phyloP scores from a whole-genome alignment of 2,113 vertebrate genomes.

The Ceyx melanurus region DNA sequence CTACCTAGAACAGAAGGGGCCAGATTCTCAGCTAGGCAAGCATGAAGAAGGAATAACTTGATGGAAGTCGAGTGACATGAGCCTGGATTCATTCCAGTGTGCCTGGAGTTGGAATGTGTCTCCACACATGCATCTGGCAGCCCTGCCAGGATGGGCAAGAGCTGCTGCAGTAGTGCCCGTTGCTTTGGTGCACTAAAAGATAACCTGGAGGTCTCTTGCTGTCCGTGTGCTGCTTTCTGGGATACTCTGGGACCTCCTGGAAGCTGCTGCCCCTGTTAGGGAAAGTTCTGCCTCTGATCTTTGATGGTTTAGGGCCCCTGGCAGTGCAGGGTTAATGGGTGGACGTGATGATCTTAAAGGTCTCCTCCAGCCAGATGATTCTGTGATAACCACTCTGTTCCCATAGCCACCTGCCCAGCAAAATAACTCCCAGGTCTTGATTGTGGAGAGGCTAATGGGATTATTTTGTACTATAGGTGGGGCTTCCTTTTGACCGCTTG shows the following conservation, averaged over 20 bases:
- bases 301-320: neutral
- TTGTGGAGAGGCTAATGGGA: neutral
- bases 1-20: neutral
- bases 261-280: neutral
- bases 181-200: too few relatives aligned
- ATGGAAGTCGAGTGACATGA: constrained; percentile 20
- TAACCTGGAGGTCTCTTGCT: neutral
- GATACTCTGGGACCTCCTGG: neutral
- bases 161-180: neutral
- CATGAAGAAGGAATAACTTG: constrained; percentile 9
- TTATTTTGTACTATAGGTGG: constrained; percentile 39
- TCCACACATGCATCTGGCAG: neutral
- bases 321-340: too few relatives aligned
- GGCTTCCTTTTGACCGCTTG: neutral
- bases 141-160: neutral
- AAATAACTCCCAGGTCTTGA: constrained; percentile 9
- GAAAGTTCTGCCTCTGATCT: neutral
- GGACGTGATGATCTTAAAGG: too few relatives aligned
- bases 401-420: neutral
- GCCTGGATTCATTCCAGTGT: constrained; percentile 1
- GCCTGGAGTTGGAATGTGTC: constrained; percentile 12
- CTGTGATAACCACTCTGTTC: constrained; percentile 14
- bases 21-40: constrained; percentile 12
- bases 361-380: too few relatives aligned
- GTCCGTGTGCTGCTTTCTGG: neutral